phyloP scores from a whole-genome alignment of 1,140 invertebrate genomes.

The Bombus terrestris region DNA sequence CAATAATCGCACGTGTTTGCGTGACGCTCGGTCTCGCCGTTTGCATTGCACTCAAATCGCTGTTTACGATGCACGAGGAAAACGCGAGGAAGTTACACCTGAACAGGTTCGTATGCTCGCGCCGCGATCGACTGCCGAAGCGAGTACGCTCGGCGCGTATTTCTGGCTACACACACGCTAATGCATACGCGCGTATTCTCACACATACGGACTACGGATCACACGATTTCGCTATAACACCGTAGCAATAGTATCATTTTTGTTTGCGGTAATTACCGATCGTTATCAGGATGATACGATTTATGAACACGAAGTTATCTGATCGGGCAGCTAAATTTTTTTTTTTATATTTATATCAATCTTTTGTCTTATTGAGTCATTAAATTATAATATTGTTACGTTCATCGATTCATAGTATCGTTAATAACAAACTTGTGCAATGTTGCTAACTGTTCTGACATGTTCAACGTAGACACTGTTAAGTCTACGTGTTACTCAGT shows the following conservation, averaged over 20 bases:
- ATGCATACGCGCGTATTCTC: neutral
- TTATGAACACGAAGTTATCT: neutral
- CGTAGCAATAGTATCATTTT: neutral
- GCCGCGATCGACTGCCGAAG: conserved; percentile 59
- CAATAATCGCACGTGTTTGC: neutral
- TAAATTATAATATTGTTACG: no score
- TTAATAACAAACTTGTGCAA: neutral
- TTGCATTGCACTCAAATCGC: conserved; percentile 1
- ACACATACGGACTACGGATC: neutral
- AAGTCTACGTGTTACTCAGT: neutral
- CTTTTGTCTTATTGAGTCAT: neutral
- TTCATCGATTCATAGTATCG: neutral
- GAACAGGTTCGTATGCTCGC: conserved; percentile 47
- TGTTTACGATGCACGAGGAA: neutral
- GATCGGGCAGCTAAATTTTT: no score
- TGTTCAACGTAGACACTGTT: neutral
- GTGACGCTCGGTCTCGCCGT: neutral
- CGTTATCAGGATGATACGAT: neutral
- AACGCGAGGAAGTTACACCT: conserved; percentile 41
- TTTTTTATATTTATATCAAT: neutral
- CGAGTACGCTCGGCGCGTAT: conserved; percentile 51
- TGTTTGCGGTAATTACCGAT: neutral
- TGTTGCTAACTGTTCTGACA: no score
- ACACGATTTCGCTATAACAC: neutral
- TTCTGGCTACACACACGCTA: conserved; percentile 49